Base-by-base conservation (phyloP, 2,888 invertebrate species). In the Macrophya annulata region DNA sequence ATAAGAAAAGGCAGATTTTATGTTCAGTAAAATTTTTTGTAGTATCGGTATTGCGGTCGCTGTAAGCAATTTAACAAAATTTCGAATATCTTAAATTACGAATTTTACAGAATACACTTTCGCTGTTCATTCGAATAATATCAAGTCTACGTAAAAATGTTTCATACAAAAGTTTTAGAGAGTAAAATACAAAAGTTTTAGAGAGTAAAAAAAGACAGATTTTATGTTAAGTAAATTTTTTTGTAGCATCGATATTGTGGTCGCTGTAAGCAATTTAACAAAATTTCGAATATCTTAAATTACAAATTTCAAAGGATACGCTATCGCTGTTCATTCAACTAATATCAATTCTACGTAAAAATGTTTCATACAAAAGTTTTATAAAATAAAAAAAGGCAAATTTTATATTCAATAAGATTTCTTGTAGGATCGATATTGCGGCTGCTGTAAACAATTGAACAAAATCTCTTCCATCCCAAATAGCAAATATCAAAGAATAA, bases 311-410 rank as follows among this genome's bases (percentile, higher is more conserved):
- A 48, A 10, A 48, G 31, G 3, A 31, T 31, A 31, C 21, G 21
- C 4, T 31, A 48, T 48, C 48, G 10, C 37, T 68, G 12, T 31
- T 68, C 25, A 12, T 68, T 68, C 68, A 12, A 10, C 12, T 8
- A 51, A 51, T 55, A 55, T 77, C 25, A 1, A n/a, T 31, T 17
- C 8, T 17, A 37, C n/a, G n/a, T 8, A 55, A 77, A 77, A 55
- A 55, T 17, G 37, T 77, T 31, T 37, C 55, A 4, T 15, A 77
- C 77, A 51, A 55, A 77, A 77, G 48, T 77, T 77, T 51, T 37
- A 3, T 45, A 45, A 21, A 5, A 12, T 21, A 5, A 74, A 74
- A 74, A 43, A 45, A 45, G 25, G 45, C 43, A n/a, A 15, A 25
- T 74, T 74, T 74, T 45, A 45, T 74, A 25, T 74, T 45, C 21